These are phyloP conservation scores for Acrocephalus scirpaceus DNA, from an alignment of 2,797 vertebrate species.

Conservation along the genomic window DNA sequence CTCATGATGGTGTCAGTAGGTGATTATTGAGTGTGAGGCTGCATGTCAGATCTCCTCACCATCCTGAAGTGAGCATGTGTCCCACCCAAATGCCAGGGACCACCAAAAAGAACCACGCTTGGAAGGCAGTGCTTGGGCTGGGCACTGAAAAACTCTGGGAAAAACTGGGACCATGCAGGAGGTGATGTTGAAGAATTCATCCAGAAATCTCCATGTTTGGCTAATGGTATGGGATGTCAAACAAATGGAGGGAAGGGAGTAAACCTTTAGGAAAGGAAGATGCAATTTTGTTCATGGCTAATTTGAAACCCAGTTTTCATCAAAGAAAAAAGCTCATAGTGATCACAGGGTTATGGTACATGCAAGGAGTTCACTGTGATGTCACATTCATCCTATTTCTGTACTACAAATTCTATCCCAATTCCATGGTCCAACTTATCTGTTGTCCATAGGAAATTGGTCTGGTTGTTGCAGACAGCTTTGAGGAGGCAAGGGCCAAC, in stretches of 20 bases:
- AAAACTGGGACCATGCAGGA: neutral
- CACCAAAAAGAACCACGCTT: neutral
- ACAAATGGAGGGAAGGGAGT: neutral
- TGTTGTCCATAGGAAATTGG: neutral
- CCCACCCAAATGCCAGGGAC: neutral
- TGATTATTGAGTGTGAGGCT: neutral
- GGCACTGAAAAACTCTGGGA: neutral
- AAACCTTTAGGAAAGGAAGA: neutral
- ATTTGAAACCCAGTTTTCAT: neutral
- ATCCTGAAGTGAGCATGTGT: neutral
- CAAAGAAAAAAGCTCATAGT: neutral
- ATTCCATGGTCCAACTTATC: neutral
- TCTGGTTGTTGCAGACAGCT: neutral
- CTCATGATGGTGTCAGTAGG: neutral
- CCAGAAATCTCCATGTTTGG: neutral
- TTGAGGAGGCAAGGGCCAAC: neutral
- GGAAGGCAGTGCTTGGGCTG: neutral
- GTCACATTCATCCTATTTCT: neutral
- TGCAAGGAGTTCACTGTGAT: neutral
- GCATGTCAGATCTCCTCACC: neutral
- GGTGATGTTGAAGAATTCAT: fast-evolving
- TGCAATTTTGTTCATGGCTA: neutral
- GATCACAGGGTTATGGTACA: fast-evolving
- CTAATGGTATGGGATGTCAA: neutral
- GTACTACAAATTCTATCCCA: neutral